A percentile compares a stretch with the other conserved stretches of the same genome.
Conservation (phyloP, 2,113 vertebrate species). For the Hymenochirus boettgeri region DNA sequence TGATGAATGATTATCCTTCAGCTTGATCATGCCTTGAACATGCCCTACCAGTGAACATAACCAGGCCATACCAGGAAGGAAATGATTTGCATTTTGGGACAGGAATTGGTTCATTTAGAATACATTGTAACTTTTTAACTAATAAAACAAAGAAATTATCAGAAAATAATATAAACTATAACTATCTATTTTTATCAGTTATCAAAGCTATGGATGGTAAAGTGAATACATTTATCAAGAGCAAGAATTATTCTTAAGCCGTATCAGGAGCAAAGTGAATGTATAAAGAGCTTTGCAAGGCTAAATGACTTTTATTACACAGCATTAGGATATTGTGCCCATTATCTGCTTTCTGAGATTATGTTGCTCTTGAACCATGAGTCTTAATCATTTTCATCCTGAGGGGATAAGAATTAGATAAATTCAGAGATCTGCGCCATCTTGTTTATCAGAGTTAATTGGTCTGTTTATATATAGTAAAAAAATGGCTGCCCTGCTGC, state of each 20-base stretch:
- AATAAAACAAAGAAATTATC: too few relatives aligned
- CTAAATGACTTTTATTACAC: conserved; percentile 49
- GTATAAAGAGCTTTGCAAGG: conserved; percentile 45
- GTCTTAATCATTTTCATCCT: conserved; percentile 47
- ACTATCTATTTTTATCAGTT: conserved; percentile 12
- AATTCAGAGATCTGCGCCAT: conserved; percentile 40
- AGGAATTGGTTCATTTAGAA: too few relatives aligned
- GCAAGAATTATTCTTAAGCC: conserved; percentile 24
- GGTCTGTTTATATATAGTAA: conserved; percentile 46
- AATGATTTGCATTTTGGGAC: too few relatives aligned
- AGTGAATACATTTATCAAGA: conserved; percentile 29
- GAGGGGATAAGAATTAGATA: conserved; percentile 45
- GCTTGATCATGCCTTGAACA: too few relatives aligned
- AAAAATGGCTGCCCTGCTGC: neutral
- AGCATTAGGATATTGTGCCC: conserved; percentile 43
- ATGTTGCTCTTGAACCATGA: conserved; percentile 45
- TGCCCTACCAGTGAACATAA: too few relatives aligned
- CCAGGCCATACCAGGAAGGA: too few relatives aligned
- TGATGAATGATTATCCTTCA: too few relatives aligned
- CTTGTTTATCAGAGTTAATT: conserved; percentile 43
- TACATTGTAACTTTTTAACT: too few relatives aligned
- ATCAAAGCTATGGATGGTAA: conserved; percentile 11
- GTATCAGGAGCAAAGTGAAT: conserved; percentile 37
- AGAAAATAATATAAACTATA: neutral
- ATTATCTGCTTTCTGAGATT: conserved; percentile 42